These are phyloP conservation scores for Arizona elegans DNA, from an alignment of 2,113 vertebrate species.

Conservation along the genomic window DNA sequence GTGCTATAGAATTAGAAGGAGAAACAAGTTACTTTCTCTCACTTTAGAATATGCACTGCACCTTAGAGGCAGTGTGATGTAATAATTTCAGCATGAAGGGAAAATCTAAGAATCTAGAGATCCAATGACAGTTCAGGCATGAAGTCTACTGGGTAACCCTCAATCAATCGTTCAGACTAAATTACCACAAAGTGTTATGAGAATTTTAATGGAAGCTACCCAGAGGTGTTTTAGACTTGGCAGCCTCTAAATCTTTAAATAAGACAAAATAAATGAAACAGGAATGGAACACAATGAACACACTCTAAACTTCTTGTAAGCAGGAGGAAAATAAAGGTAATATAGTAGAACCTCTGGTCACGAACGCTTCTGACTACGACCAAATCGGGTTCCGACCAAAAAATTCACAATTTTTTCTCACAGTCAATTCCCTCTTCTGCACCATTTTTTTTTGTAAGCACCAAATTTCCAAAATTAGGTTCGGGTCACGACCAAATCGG, in stretches of 20 bases:
- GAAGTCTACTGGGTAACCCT: not conserved
- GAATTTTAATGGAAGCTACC: not conserved
- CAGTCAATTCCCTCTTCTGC: too few species aligned
- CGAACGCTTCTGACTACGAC: too few species aligned
- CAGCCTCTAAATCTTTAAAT: not conserved
- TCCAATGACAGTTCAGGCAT: not conserved
- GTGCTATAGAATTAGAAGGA: not conserved
- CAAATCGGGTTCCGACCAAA: too few species aligned
- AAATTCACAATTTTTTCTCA: too few species aligned
- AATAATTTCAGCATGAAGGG: not conserved
- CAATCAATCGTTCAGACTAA: not conserved
- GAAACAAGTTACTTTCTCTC: not conserved
- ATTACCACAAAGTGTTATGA: not conserved
- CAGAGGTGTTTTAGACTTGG: not conserved
- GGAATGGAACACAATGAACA: not conserved
- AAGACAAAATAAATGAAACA: not conserved
- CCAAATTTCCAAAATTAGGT: too few species aligned
- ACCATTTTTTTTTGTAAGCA: too few species aligned
- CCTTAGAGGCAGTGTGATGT: not conserved
- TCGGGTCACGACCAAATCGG: too few species aligned
- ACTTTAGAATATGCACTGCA: not conserved
- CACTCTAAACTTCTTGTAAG: not conserved
- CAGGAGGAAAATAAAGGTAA: not conserved
- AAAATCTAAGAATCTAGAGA: not conserved
- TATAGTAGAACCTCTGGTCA: too few species aligned